Evolutionary conservation across 2,113 vertebrate species (phyloP).

Genomic region (Stigmatopora nigra): DNA sequence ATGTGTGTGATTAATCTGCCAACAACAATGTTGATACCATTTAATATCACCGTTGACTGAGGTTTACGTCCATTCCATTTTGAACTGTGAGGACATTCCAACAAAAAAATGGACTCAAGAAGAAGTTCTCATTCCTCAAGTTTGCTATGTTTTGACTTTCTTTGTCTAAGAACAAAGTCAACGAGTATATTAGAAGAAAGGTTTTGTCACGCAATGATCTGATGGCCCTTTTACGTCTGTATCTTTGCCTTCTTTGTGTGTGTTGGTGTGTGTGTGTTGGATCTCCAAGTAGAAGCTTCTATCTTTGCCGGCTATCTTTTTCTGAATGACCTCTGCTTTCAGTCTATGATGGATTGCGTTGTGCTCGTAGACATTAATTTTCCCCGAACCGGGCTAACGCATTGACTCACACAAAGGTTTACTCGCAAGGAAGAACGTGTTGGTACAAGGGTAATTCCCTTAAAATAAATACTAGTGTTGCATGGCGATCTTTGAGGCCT

Average conservation of each 20-base stretch:
- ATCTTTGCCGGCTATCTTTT: constrained; percentile 75
- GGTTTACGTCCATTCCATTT: too few relatives aligned
- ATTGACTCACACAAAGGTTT: constrained; percentile 44
- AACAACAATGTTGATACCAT: too few relatives aligned
- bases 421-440: constrained; percentile 66
- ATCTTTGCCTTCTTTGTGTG: constrained; percentile 30
- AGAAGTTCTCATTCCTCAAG: not conserved
- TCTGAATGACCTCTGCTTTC: constrained; percentile 80
- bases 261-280: constrained; percentile 36
- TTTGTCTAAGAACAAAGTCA: constrained; percentile 52
- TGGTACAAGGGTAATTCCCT: constrained; percentile 70
- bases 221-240: constrained; percentile 41
- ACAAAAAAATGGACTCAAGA: not conserved
- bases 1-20: constrained; percentile 96
- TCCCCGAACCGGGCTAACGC: constrained; percentile 69
- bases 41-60: too few relatives aligned
- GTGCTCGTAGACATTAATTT: constrained; percentile 76
- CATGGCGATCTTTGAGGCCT: constrained; percentile 22
- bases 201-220: constrained; percentile 49
- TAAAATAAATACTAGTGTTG: constrained; percentile 63
- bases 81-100: too few relatives aligned
- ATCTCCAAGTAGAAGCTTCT: constrained; percentile 62
- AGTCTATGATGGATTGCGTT: constrained; percentile 76
- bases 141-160: constrained; percentile 14
- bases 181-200: constrained; percentile 48